Evolutionary conservation across 2,888 invertebrate species (phyloP), one percentile per base, ranked within the genome.

Genomic region (Drosophila seclusa): DNA sequence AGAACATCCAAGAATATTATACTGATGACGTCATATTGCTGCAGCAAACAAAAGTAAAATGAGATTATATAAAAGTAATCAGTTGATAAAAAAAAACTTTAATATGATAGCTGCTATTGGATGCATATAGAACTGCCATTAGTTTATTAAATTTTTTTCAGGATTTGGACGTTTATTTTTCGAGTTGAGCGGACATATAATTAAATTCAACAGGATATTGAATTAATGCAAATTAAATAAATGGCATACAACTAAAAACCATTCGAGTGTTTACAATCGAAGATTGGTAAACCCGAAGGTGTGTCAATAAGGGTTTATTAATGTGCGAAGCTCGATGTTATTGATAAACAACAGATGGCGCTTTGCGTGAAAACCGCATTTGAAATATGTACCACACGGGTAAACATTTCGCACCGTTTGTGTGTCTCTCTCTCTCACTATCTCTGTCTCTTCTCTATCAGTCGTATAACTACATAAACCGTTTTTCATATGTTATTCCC

Each of bases 381-480:
- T 54, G 42, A 59, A 66, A 74, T 72, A 76, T 71, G 64, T 42
- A 49, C 49, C 40, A 60, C 55, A 68, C 21, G 58, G 36, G 61
- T 62, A 76, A 76, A 65, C 42, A 70, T 55, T 58, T 68, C 50
- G 58, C 53, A 64, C 60, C 48, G 24, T 24, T 29, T 45, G 13
- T 32, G n/a, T 10, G 4, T 42, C 31, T 32, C 10, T 8, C 1
- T n/a, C 6, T 8, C 8, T 27, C 7, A 7, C 0, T 18, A 4
- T 11, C 4, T n/a, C 16, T 29, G 0, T 2, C 1, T 21, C 21
- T 21, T 21, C 32, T 5, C 5, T 4, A 1, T 32, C 32, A 16
- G 8, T 52, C 32, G 3, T 27, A 24, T 42, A 49, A 57, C 38
- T 60, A 24, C 16, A 52, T 42, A 50, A 34, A 18, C 7, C 45